Conservation (phyloP, 1,140 invertebrate species). For the Nixonia krombeini region DNA sequence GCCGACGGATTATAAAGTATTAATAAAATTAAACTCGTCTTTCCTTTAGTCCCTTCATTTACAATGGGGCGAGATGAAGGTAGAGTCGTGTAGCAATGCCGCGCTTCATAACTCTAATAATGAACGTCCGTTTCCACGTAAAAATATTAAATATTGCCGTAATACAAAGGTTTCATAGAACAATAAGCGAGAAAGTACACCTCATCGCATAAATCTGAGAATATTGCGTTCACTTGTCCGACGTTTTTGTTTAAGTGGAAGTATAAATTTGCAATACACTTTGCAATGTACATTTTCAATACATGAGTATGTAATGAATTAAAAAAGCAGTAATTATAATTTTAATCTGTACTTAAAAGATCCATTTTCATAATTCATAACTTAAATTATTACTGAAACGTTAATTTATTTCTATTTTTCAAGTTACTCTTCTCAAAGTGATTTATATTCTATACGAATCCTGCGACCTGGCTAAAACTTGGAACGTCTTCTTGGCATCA, state of each 20-base stretch:
- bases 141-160: conserved; percentile 19
- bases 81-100: conserved; percentile 9
- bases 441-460: conserved; percentile 2
- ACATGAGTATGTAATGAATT: no score
- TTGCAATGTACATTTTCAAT: no score
- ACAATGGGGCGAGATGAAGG: conserved; percentile 14
- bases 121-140: conserved; percentile 17
- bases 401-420: neutral
- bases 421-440: neutral
- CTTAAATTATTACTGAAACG: neutral
- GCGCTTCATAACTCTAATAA: conserved; percentile 22
- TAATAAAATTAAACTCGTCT: conserved; percentile 28
- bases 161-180: no score
- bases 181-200: no score
- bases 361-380: no score
- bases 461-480: neutral
- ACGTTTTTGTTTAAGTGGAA: no score
- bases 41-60: conserved; percentile 22
- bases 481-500: neutral
- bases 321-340: no score
- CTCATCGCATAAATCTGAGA: no score
- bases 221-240: no score
- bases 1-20: conserved; percentile 33
- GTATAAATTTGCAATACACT: no score
- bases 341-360: no score